Evolutionary conservation across 1,140 invertebrate genomes (phyloP).

Genomic region (Branchinecta lynchi): DNA sequence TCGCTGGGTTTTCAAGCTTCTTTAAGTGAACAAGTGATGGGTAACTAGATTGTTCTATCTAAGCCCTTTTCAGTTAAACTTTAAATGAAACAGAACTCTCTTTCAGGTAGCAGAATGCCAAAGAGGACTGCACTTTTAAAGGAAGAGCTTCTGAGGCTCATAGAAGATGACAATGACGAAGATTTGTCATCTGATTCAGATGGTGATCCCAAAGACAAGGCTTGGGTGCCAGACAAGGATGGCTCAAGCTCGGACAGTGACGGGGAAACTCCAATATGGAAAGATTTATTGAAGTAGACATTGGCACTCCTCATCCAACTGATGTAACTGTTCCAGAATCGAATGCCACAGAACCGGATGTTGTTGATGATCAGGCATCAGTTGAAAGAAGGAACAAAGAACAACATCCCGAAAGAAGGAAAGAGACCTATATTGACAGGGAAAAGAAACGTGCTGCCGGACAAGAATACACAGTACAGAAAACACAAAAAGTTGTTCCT

Average conservation of each 20-base stretch:
- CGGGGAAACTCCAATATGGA: neutral
- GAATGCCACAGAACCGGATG: neutral
- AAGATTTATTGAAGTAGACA: constrained; percentile 6
- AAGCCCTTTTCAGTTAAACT: too few relatives aligned
- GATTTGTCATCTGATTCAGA: too few relatives aligned
- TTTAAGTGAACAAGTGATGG: too few relatives aligned
- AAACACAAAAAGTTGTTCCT: constrained; percentile 7
- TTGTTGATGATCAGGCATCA: constrained; percentile 1
- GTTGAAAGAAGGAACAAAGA: constrained; percentile 6
- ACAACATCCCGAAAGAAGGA: constrained; percentile 9
- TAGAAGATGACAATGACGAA: constrained; percentile 2
- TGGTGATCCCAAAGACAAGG: too few relatives aligned
- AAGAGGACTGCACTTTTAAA: constrained; percentile 9
- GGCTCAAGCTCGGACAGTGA: too few relatives aligned
- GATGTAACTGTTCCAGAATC: constrained; percentile 4
- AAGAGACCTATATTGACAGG: constrained; percentile 5
- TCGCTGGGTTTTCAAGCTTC: too few relatives aligned
- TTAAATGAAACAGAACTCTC: constrained; percentile 7
- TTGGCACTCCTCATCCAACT: constrained; percentile 4
- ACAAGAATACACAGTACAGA: constrained; percentile 2
- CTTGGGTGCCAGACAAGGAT: too few relatives aligned
- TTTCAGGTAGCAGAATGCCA: constrained; percentile 5
- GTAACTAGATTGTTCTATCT: too few relatives aligned
- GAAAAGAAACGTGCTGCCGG: constrained; percentile 8
- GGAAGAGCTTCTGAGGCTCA: constrained; percentile 3